A percentile compares a stretch with the other conserved stretches of the same genome.
Conservation (phyloP, 2,888 invertebrate genomes). For the Acleris holmiana region DNA sequence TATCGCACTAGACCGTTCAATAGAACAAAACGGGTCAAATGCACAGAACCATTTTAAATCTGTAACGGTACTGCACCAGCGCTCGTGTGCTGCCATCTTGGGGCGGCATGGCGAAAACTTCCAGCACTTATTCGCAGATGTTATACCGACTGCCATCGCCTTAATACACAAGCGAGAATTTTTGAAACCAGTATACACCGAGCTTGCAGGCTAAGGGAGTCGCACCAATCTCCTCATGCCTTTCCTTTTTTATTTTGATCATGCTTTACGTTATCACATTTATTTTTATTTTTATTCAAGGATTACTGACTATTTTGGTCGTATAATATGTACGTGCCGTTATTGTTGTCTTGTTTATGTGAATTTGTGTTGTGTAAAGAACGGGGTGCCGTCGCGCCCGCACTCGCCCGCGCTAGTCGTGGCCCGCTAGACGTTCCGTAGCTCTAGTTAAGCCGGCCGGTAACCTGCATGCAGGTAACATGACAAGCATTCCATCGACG, state of each 20-base stretch:
- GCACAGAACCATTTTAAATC: slow-evolving; percentile 13
- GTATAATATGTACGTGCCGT: slow-evolving; percentile 66
- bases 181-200: slow-evolving; percentile 12
- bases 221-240: slow-evolving; percentile 67
- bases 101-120: slow-evolving; percentile 8
- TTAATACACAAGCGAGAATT: slow-evolving; percentile 3
- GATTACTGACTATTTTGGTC: slow-evolving; percentile 83
- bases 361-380: slow-evolving; percentile 82
- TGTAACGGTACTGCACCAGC: slow-evolving; percentile 15
- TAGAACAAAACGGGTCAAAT: slow-evolving; percentile 27
- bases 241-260: slow-evolving; percentile 49
- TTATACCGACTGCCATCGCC: slow-evolving; percentile 7
- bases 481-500: slow-evolving; percentile 78
- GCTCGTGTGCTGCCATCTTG: slow-evolving; percentile 7
- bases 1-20: slow-evolving; percentile 48
- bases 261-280: slow-evolving; percentile 64
- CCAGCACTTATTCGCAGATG: slow-evolving; percentile 21
- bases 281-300: slow-evolving; percentile 53
- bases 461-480: slow-evolving; percentile 76
- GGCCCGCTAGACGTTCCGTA: slow-evolving; percentile 70
- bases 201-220: slow-evolving; percentile 57
- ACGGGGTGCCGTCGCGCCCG: slow-evolving; percentile 75
- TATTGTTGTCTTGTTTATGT: slow-evolving; percentile 80
- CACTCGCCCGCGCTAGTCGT: slow-evolving; percentile 65
- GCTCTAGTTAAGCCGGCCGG: slow-evolving; percentile 73